Percentiles rank a stretch among this genome's conserved stretches.
Conservation (phyloP, 2,888 invertebrate species). For the Pseudococcus jackbeardsleyi region DNA sequence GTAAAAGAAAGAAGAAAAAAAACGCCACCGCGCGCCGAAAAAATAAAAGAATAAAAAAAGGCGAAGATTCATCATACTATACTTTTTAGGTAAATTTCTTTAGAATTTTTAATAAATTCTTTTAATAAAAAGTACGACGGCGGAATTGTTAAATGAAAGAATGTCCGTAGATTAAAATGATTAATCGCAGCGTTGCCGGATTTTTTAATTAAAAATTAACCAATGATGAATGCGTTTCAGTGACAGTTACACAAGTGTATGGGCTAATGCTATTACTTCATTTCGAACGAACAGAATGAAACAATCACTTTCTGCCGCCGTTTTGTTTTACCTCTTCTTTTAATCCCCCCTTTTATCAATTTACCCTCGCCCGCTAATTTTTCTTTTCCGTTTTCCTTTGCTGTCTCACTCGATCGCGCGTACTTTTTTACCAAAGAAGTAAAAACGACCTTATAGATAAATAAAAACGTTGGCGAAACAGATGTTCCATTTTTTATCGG, state of each 20-base stretch:
- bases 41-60: constrained; percentile 55
- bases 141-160: constrained; percentile 61
- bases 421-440: neutral
- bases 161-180: constrained; percentile 64
- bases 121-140: constrained; percentile 57
- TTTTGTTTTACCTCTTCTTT: constrained; percentile 59
- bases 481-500: constrained; percentile 61
- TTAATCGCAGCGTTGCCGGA: constrained; percentile 64
- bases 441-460: constrained; percentile 60
- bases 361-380: constrained; percentile 39
- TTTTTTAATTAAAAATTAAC: constrained; percentile 65
- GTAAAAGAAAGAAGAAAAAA: neutral
- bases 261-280: constrained; percentile 64
- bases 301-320: constrained; percentile 63
- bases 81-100: constrained; percentile 61
- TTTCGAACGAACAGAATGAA: constrained; percentile 65
- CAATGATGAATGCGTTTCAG: constrained; percentile 64
- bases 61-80: constrained; percentile 60
- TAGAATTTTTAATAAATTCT: constrained; percentile 65
- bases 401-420: neutral
- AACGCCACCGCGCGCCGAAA: neutral
- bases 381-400: constrained; percentile 34
- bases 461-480: constrained; percentile 63
- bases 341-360: constrained; percentile 59
- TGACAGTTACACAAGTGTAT: constrained; percentile 65